Evolutionary conservation across 2,113 vertebrate genomes (phyloP).

Genomic region (Labeo rohita): DNA sequence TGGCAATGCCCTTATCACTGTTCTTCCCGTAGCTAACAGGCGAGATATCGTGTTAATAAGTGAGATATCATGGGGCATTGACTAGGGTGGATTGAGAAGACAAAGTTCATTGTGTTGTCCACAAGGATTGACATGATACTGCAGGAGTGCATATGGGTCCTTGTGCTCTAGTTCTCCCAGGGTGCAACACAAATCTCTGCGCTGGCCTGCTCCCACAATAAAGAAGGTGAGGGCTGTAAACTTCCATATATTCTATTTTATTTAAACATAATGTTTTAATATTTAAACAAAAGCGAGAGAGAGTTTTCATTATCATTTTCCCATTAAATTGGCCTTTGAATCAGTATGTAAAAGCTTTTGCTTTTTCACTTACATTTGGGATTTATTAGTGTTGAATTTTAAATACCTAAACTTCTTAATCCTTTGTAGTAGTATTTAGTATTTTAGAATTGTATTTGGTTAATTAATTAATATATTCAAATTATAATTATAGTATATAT

Average conservation of each 20-base stretch:
- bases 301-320: background rate
- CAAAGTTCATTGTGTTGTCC: slow-evolving; percentile 28
- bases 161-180: background rate
- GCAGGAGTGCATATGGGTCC: background rate
- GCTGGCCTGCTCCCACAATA: background rate
- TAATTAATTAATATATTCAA: background rate
- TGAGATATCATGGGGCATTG: background rate
- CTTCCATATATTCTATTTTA: background rate
- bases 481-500: background rate
- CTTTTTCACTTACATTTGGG: background rate
- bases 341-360: background rate
- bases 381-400: background rate
- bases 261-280: background rate
- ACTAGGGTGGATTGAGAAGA: background rate
- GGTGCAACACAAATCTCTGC: background rate
- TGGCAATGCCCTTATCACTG: background rate
- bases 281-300: background rate
- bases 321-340: background rate
- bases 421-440: background rate
- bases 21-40: background rate
- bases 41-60: background rate
- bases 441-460: background rate
- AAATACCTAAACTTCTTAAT: background rate
- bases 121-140: background rate
- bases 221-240: background rate